Evolutionary conservation across 2,888 invertebrate genomes (phyloP), one percentile per base, ranked within the genome.

Genomic region (Tenodera sinensis): DNA sequence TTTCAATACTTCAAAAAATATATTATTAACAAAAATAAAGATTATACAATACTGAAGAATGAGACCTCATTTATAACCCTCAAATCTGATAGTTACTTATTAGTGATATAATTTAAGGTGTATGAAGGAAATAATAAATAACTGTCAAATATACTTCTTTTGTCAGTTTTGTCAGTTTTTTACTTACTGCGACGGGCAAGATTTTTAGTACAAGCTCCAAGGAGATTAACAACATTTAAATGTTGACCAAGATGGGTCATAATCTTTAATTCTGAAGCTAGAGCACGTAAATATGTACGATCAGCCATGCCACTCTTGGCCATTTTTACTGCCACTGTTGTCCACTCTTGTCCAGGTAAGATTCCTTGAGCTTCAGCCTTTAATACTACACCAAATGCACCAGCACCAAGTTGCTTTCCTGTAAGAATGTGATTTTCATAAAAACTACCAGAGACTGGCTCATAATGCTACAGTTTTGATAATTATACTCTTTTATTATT

Each of bases 161-260:
- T 71, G 20, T 20, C 54, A 71, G 54, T 14, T 20, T 2, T 0
- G 2, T 8, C 3, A 20, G 1, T 3, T 20, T 25, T 2, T 20
- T 71, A 71, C 54, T 71, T 71, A 71, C 54, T 71, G 54, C 54
- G 54, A 71, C 54, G 54, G 0, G 95, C 96, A 90, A 98, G 96
- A 93, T 98, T 97, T 92, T 97, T 97, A 0, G 99, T 99, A 91
- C 98, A 98, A 28, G 99, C 99, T 85, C 99, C 99, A 28, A 99
- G 95, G 85, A 99, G 94, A 94, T 99, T 99, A 1, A 99, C 98
- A 84, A 99, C 98, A 93, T 99, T 99, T 85, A 99, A 94, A 93
- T 99, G 98, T 92, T 97, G 97, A 0, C 99, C 99, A 91, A 99
- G 94, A 93, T 99, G 98, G 8, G 98, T 97, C 97, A 99, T 97